Evolutionary conservation across 37 sponge, comb jelly and placozoan species (phyloP).

Genomic region (Oopsacas minuta): DNA sequence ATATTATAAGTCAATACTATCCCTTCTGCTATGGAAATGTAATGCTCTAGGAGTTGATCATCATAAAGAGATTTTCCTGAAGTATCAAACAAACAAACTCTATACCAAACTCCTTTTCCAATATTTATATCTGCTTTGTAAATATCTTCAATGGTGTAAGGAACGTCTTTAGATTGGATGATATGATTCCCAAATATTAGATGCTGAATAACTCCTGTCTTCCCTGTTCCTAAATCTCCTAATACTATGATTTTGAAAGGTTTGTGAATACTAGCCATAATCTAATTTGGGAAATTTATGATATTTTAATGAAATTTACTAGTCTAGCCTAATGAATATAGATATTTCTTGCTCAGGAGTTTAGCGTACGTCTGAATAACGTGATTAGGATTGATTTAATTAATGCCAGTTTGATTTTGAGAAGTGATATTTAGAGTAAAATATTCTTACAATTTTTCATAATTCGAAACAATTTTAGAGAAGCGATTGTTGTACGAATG

Average conservation of each 20-base stretch:
- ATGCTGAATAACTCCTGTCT: not conserved
- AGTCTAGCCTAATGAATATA: too few relatives aligned
- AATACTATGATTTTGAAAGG: not conserved
- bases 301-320: too few relatives aligned
- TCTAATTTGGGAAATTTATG: too few relatives aligned
- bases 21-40: constrained; percentile 12
- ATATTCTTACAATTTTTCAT: too few relatives aligned
- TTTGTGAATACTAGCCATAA: not conserved
- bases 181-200: constrained; percentile 1
- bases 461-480: too few relatives aligned
- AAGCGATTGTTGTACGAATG: too few relatives aligned
- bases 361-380: too few relatives aligned
- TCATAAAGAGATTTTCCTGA: not conserved
- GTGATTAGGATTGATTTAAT: too few relatives aligned
- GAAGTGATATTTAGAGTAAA: too few relatives aligned
- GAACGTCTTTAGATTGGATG: not conserved
- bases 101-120: not conserved
- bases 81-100: constrained; percentile 13
- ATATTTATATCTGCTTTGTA: constrained; percentile 13
- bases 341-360: too few relatives aligned
- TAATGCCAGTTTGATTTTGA: too few relatives aligned
- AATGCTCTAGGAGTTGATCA: not conserved
- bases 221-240: not conserved
- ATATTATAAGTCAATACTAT: constrained; percentile 12
- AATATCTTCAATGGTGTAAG: not conserved